phyloP scores from a whole-genome alignment of 1,140 invertebrate genomes.

The Lucilia sericata region DNA sequence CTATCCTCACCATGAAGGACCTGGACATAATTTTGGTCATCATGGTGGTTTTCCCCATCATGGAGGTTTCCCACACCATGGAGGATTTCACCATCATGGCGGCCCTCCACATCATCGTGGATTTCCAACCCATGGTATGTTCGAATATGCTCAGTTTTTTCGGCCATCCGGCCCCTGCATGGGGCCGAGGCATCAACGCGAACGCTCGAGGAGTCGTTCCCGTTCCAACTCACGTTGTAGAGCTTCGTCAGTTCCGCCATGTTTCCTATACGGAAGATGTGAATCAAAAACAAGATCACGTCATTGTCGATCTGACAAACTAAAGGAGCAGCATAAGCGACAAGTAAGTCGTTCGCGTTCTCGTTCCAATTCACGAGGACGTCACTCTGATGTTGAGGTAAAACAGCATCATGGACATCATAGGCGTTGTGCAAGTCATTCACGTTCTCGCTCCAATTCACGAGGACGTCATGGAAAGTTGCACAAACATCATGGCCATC shows the following conservation, averaged over 20 bases:
- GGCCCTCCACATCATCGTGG: neutral
- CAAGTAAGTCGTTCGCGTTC: slow-evolving; percentile 39
- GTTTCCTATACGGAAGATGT: neutral
- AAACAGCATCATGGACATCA: too few relatives aligned
- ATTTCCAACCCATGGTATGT: neutral
- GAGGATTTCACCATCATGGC: slow-evolving; percentile 15
- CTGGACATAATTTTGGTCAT: neutral
- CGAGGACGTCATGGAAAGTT: neutral
- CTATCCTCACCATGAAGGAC: neutral
- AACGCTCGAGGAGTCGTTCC: neutral
- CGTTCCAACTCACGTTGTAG: slow-evolving; percentile 6
- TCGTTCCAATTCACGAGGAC: slow-evolving; percentile 31
- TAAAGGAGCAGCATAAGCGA: slow-evolving; percentile 3
- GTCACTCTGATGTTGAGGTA: neutral
- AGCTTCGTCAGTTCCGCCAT: neutral
- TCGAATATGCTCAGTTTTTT: neutral
- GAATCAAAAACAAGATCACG: neutral
- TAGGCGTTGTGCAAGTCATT: neutral
- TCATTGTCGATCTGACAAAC: neutral
- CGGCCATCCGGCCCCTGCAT: neutral
- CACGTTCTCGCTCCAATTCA: slow-evolving; percentile 43
- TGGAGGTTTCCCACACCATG: neutral
- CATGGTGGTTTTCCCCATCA: neutral
- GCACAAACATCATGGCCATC: neutral
- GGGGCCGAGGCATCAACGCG: neutral